These are phyloP conservation scores for Paraescarpia echinospica DNA, from an alignment of 1,140 invertebrate genomes.

Conservation along the genomic window DNA sequence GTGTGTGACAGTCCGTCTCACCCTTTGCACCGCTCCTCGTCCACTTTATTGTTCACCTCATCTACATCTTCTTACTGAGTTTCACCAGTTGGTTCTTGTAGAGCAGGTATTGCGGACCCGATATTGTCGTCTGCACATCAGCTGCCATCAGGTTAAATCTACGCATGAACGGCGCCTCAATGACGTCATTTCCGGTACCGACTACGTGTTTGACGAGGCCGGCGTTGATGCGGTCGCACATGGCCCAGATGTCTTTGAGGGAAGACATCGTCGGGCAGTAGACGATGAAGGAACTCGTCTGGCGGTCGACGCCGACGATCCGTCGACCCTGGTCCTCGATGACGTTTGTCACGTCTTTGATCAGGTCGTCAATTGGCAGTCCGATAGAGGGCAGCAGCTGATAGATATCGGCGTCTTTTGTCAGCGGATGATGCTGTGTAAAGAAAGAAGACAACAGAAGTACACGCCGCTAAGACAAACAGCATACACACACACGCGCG, in stretches of 20 bases:
- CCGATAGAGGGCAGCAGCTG: conserved; percentile 15
- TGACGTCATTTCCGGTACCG: not conserved
- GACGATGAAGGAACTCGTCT: conserved; percentile 16
- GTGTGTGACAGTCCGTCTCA: not conserved
- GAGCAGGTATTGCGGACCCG: not conserved
- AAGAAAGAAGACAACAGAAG: not conserved
- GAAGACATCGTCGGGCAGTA: conserved; percentile 26
- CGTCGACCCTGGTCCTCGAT: conserved; percentile 25
- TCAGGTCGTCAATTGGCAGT: conserved; percentile 21
- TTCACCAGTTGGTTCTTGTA: conserved; percentile 18
- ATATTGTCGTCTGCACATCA: not conserved
- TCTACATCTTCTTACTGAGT: not conserved
- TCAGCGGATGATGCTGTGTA: conserved; percentile 20
- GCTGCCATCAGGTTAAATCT: conserved; percentile 5
- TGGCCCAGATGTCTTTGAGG: conserved; percentile 28
- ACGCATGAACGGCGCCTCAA: not conserved
- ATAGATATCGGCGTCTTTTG: conserved; percentile 3
- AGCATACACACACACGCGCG: not conserved
- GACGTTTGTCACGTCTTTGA: not conserved
- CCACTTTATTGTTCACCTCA: not conserved
- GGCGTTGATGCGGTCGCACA: conserved; percentile 27
- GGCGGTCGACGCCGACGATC: conserved; percentile 23
- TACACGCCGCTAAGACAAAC: not conserved
- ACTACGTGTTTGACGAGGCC: not conserved
- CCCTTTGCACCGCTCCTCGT: not conserved